phyloP scores from a whole-genome alignment of 2,797 vertebrate species.

The Ceryle rudis region DNA sequence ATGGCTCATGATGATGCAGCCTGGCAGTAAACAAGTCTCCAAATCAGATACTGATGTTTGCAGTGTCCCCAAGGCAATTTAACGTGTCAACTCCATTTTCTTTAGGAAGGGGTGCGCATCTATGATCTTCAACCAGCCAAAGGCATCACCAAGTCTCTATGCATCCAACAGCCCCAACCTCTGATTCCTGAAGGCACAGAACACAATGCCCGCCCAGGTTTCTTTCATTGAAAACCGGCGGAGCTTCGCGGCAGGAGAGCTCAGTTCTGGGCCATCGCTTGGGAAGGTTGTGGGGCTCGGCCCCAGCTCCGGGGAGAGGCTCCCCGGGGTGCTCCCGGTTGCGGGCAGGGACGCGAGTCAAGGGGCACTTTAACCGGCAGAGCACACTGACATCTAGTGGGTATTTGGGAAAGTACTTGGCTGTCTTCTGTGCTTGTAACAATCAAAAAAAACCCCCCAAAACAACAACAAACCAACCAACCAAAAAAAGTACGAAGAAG shows the following conservation, averaged over 20 bases:
- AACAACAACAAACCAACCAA: no score
- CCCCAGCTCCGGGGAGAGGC: no score
- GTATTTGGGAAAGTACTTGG: neutral
- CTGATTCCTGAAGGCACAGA: rapidly evolving
- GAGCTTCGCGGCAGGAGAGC: rapidly evolving
- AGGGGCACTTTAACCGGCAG: conserved; percentile 16
- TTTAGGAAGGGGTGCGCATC: rapidly evolving
- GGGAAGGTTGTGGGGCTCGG: no score
- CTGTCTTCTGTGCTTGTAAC: rapidly evolving
- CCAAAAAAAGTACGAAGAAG: rapidly evolving
- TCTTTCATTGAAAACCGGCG: neutral
- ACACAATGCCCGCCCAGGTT: rapidly evolving
- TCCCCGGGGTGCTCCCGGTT: neutral
- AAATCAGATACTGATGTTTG: neutral
- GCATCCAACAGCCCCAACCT: rapidly evolving
- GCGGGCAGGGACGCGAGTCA: neutral
- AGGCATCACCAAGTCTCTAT: neutral
- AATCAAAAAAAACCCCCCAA: neutral
- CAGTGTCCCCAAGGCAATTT: rapidly evolving
- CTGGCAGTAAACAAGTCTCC: neutral
- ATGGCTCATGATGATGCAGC: rapidly evolving
- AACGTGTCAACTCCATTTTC: neutral
- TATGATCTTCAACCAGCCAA: neutral
- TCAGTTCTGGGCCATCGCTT: neutral
- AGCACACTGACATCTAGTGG: conserved; percentile 77